Conservation (phyloP, 2,888 invertebrate genomes). For the Monochamus alternatus region DNA sequence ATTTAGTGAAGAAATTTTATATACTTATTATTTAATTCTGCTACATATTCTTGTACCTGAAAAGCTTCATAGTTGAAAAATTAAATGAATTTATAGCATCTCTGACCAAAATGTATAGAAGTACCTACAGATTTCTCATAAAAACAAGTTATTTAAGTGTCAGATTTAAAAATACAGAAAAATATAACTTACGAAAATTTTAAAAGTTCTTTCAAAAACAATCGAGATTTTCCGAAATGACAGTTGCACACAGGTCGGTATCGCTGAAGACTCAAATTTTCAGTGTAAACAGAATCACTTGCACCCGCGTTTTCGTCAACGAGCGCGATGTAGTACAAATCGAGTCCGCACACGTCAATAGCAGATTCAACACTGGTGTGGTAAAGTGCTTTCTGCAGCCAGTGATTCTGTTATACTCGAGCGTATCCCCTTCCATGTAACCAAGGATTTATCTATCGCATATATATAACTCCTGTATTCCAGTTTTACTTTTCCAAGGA, state of each 20-base stretch:
- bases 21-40: too few species aligned
- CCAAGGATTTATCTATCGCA: conserved; percentile 43
- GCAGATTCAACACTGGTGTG: conserved; percentile 50
- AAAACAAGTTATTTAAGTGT: too few species aligned
- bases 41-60: too few species aligned
- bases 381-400: conserved; percentile 41
- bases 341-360: conserved; percentile 43
- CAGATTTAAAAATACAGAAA: neutral
- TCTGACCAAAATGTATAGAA: too few species aligned
- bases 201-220: neutral
- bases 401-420: conserved; percentile 42
- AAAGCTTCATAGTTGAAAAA: too few species aligned
- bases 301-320: conserved; percentile 35
- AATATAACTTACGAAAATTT: neutral
- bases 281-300: conserved; percentile 24
- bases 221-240: neutral
- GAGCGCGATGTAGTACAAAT: conserved; percentile 28
- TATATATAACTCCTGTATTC: conserved; percentile 12
- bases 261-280: neutral
- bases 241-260: neutral
- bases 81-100: too few species aligned
- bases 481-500: conserved; percentile 20
- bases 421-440: conserved; percentile 43
- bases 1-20: too few species aligned
- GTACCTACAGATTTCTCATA: too few species aligned